Evolutionary conservation across 2,113 vertebrate genomes (phyloP), one percentile per base, ranked within the genome.

Genomic region (Grallaria varia): DNA sequence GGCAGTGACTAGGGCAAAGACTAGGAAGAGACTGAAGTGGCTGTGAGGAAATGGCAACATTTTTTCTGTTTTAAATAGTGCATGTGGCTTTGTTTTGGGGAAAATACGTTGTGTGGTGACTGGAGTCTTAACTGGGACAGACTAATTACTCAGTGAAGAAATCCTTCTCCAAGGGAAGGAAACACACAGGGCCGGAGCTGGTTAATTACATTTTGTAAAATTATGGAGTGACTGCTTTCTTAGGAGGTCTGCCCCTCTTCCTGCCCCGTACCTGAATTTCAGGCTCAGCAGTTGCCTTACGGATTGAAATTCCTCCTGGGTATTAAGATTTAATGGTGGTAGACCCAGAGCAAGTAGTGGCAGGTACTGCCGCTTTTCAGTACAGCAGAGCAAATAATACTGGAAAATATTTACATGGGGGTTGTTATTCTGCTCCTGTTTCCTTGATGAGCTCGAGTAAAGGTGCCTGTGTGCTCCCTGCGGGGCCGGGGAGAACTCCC

Each of bases 211-310:
- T 76, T 94, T 50, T 59, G 33, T 63, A 14, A 79, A 93, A 81
- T 91, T 56, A 79, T 7, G 6, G 10, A 77, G 73, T 25, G 86
- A 37, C 1, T 6, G 49, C 66, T 92, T 76, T 62, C 66, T 79
- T 33, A 15, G 6, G 39, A 81, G 90, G n/a, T 74, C 42, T 52
- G 71, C 62, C 42, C 73, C 44, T 87, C 73, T 89, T 31, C 66
- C 69, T 64, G 35, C 35, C 33, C 47, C 35, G 31, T 37, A 95
- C 90, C 72, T 96, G 95, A 93, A 92, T 95, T 97, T 97, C 96
- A 96, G 92, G 93, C 94, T 75, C 50, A 73, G 74, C 90, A 24
- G 77, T 95, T 95, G 92, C 92, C 53, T 62, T n/a, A 9, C 18
- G 42, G 85, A 44, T 84, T 60, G 92, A 84, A 95, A 88, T 86